These are phyloP conservation scores for Triops cancriformis DNA, from an alignment of 1,140 invertebrate species.

Conservation along the genomic window DNA sequence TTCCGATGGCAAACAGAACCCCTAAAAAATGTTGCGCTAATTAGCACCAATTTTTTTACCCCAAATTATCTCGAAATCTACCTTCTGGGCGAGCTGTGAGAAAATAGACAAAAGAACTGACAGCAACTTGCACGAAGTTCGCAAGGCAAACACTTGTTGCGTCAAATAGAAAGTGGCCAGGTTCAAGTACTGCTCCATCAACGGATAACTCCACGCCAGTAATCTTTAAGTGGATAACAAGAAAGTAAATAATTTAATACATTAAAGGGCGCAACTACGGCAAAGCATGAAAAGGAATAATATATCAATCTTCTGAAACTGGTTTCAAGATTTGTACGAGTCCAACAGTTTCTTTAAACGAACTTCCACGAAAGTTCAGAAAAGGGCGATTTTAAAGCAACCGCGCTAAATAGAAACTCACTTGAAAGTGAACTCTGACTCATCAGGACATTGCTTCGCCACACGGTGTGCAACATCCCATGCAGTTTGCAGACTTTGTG, in stretches of 20 bases:
- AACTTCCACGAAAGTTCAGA: neutral
- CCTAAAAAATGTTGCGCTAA: slow-evolving; percentile 42
- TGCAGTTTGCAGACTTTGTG: neutral
- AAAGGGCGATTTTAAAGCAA: neutral
- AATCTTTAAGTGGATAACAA: neutral
- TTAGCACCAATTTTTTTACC: slow-evolving; percentile 24
- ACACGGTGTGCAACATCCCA: neutral
- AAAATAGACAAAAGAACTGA: slow-evolving; percentile 77
- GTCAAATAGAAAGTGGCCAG: slow-evolving; percentile 68
- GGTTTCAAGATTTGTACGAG: too few relatives aligned
- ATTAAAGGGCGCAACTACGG: too few relatives aligned
- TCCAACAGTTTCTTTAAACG: too few relatives aligned
- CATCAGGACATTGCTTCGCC: neutral
- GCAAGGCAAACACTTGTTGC: slow-evolving; percentile 62
- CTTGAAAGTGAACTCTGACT: neutral
- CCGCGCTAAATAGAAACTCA: neutral
- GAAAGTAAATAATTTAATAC: neutral
- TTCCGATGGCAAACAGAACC: slow-evolving; percentile 87
- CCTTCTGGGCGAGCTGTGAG: slow-evolving; percentile 70
- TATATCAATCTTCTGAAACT: too few relatives aligned
- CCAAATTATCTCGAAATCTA: slow-evolving; percentile 34
- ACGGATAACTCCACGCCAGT: slow-evolving; percentile 43
- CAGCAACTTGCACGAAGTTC: slow-evolving; percentile 69
- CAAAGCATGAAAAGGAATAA: too few relatives aligned
- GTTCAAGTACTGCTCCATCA: slow-evolving; percentile 68